A percentile compares a stretch with the other conserved stretches of the same genome.
Evolutionary conservation across 2,888 invertebrate species (phyloP).

Genomic region (Antitype chi): DNA sequence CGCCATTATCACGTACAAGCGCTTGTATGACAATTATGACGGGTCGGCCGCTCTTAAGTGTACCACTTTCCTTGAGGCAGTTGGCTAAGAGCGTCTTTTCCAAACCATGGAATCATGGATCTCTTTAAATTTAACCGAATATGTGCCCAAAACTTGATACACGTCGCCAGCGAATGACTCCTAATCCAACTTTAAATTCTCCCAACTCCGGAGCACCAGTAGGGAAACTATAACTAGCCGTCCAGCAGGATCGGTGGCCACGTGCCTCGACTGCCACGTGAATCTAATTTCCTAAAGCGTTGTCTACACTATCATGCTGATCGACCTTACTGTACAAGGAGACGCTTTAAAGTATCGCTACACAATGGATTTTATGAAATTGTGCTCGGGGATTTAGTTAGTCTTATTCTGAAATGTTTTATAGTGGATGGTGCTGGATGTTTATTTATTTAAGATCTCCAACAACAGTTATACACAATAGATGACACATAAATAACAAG

Average conservation of each 20-base stretch:
- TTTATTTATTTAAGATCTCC: not conserved
- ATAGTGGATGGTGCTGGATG: not conserved
- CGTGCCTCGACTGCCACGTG: constrained; percentile 82
- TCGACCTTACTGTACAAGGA: constrained; percentile 55
- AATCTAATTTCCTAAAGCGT: constrained; percentile 87
- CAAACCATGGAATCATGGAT: not conserved
- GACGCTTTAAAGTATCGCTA: constrained; percentile 49
- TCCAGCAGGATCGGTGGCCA: constrained; percentile 75
- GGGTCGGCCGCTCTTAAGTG: not conserved
- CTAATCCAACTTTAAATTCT: constrained; percentile 6
- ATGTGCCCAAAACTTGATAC: not conserved
- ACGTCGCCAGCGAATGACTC: not conserved
- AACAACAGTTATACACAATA: not conserved
- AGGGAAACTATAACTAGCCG: constrained; percentile 66
- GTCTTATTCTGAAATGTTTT: constrained; percentile 13
- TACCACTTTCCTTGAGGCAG: not conserved
- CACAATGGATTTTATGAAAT: constrained; percentile 54
- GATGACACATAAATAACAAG: too few species aligned
- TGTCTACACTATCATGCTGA: constrained; percentile 78
- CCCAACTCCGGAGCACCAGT: constrained; percentile 20
- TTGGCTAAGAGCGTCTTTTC: not conserved
- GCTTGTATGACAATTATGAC: not conserved
- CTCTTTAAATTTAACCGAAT: not conserved
- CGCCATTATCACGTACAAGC: too few species aligned
- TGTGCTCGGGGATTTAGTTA: constrained; percentile 44